Percentiles rank a stretch among this genome's conserved stretches.
Conservation (phyloP, 2,797 vertebrate species). For the Gymnopithys bicolor region DNA sequence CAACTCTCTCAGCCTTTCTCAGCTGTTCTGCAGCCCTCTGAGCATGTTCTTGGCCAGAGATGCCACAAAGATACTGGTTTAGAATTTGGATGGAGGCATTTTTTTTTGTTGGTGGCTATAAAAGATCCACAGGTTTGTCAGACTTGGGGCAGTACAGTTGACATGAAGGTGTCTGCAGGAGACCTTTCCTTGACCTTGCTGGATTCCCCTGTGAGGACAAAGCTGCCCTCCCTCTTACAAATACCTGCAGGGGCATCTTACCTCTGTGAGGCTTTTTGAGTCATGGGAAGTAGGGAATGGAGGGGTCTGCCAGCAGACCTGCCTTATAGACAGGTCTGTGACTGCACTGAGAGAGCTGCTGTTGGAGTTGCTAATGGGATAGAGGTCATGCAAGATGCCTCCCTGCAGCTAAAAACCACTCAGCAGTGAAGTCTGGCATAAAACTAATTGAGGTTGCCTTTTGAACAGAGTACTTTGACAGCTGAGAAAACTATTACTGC, state of each 20-base stretch:
- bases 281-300: not conserved
- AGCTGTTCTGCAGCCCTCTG: not conserved
- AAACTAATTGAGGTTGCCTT: not conserved
- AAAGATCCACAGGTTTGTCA: not conserved
- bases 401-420: not conserved
- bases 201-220: not conserved
- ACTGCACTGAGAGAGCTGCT: not conserved
- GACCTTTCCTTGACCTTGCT: not conserved
- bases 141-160: not conserved
- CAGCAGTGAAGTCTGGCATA: not conserved
- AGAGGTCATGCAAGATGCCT: not conserved
- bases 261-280: not conserved
- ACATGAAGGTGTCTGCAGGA: rapidly evolving
- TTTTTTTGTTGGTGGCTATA: not conserved
- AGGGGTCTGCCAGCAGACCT: not conserved
- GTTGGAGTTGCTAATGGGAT: not conserved
- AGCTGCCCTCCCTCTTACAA: not conserved
- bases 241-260: not conserved
- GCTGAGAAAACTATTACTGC: not conserved
- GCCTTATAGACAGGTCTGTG: not conserved
- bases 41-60: not conserved
- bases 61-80: not conserved
- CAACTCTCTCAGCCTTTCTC: not conserved
- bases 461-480: not conserved
- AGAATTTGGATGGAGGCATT: not conserved